Conservation (phyloP, 1,140 invertebrate genomes). For the Chrysopa pallens region DNA sequence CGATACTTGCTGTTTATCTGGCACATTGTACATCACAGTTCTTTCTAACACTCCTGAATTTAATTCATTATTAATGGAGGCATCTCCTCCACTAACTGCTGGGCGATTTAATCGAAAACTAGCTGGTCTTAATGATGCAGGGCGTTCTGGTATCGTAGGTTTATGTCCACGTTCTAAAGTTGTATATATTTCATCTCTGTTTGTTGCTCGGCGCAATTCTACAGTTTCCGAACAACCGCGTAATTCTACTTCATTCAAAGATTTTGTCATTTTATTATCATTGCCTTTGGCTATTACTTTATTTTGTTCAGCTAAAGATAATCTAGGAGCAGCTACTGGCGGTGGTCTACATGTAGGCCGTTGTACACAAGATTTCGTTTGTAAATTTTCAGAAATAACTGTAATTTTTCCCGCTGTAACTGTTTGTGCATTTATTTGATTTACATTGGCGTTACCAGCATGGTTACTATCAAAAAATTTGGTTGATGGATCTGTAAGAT, state of each 20-base stretch:
- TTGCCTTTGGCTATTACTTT: background rate
- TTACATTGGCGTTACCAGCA: background rate
- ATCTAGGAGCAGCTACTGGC: constrained; percentile 12
- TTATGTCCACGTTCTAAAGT: constrained; percentile 24
- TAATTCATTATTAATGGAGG: background rate
- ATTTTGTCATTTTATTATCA: constrained; percentile 8
- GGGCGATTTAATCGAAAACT: constrained; percentile 23
- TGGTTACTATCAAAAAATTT: constrained; percentile 1
- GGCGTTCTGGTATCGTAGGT: constrained; percentile 51
- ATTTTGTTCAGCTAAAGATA: constrained; percentile 4
- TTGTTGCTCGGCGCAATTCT: constrained; percentile 8
- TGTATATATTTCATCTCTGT: background rate
- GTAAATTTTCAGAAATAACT: constrained; percentile 7
- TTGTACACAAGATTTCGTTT: constrained; percentile 2
- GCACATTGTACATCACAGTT: constrained; percentile 10
- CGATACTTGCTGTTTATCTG: constrained; percentile 19
- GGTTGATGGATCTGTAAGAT: constrained; percentile 1
- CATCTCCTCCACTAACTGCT: background rate
- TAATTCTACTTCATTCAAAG: constrained; percentile 8
- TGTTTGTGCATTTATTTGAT: constrained; percentile 7
- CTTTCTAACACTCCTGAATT: background rate
- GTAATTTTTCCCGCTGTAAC: constrained; percentile 8
- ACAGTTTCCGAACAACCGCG: constrained; percentile 7
- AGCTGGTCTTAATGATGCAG: constrained; percentile 40
- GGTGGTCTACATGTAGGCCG: background rate